phyloP scores from a whole-genome alignment of 2,888 invertebrate genomes.

The Eugnorisma glareosa region DNA sequence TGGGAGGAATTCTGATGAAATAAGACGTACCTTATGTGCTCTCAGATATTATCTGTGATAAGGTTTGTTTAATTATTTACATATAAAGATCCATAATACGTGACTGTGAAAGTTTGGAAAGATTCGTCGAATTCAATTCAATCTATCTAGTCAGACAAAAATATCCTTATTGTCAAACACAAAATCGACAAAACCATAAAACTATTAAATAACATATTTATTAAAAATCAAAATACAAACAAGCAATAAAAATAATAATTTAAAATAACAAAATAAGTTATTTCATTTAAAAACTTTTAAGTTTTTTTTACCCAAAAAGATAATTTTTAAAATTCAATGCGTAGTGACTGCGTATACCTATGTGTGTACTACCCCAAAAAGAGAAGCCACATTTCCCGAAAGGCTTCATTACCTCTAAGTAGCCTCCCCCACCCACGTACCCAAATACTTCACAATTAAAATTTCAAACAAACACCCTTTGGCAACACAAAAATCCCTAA shows the following conservation, averaged over 20 bases:
- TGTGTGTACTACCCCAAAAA: background rate
- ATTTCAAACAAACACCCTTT: constrained; percentile 53
- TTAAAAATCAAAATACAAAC: too few species aligned
- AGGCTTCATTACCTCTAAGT: constrained; percentile 25
- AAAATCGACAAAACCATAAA: too few species aligned
- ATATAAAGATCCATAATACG: background rate
- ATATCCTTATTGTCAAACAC: too few species aligned
- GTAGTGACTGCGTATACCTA: background rate
- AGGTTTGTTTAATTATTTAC: background rate
- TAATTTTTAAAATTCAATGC: background rate
- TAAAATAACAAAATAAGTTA: too few species aligned
- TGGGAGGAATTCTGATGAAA: background rate
- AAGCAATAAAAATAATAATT: too few species aligned
- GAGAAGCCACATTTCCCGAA: constrained; percentile 15
- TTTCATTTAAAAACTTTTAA: too few species aligned
- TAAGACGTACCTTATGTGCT: background rate
- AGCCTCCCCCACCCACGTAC: constrained; percentile 1
- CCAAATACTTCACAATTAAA: constrained; percentile 51
- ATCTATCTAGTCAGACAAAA: too few species aligned
- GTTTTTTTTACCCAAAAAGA: too few species aligned
- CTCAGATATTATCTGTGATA: background rate
- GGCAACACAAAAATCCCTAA: constrained; percentile 54
- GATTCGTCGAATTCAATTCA: too few species aligned
- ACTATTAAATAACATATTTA: too few species aligned
- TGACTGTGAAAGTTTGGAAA: background rate